Evolutionary conservation across 2,888 invertebrate genomes (phyloP).

Genomic region (Chorisops tibialis): DNA sequence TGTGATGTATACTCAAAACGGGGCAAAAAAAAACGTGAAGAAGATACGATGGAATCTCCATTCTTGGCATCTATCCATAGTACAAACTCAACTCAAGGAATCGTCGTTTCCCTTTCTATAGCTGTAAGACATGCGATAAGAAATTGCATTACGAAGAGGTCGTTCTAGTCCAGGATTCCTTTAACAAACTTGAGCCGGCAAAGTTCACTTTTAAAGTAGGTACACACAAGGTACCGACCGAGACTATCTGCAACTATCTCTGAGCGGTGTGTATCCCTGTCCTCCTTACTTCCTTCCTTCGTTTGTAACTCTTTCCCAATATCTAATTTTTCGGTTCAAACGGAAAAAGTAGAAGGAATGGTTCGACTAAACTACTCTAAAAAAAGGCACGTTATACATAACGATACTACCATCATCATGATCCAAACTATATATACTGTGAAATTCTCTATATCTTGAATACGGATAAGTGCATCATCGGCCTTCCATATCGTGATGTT

Average conservation of each 20-base stretch:
- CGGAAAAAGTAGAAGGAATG: neutral
- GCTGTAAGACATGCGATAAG: too few relatives aligned
- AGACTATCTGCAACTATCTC: neutral
- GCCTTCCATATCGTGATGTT: neutral
- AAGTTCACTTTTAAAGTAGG: neutral
- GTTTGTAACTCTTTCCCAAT: neutral
- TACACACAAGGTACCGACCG: neutral
- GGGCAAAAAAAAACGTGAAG: too few relatives aligned
- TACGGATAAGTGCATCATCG: constrained; percentile 4
- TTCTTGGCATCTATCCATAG: too few relatives aligned
- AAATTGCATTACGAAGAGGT: constrained; percentile 8
- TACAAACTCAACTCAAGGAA: too few relatives aligned
- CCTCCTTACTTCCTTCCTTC: neutral
- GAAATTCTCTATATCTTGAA: neutral
- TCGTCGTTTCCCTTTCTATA: too few relatives aligned
- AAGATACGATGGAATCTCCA: too few relatives aligned
- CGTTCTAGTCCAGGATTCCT: neutral
- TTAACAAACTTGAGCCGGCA: neutral
- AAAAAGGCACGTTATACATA: neutral
- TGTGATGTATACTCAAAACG: too few relatives aligned
- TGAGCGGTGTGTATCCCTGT: neutral
- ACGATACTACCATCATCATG: neutral
- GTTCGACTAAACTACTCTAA: neutral
- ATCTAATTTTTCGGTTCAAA: constrained; percentile 5
- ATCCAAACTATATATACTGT: too few relatives aligned